Evolutionary conservation across 2,113 vertebrate genomes (phyloP).

Genomic region (Diglossa brunneiventris): DNA sequence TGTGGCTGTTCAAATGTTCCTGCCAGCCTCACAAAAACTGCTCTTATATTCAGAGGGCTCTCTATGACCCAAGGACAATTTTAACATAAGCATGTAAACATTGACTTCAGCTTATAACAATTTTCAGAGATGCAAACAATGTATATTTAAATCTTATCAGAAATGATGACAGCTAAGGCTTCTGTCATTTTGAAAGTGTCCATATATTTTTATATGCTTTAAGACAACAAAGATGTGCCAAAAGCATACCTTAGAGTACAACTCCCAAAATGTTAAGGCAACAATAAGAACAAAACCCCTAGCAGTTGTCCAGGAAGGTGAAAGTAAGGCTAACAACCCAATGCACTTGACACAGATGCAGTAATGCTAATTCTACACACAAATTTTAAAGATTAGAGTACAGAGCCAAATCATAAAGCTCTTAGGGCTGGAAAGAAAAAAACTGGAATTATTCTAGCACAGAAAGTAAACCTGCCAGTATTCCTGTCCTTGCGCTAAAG

Average conservation of each 20-base stretch:
- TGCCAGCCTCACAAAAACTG: not conserved
- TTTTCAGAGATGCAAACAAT: not conserved
- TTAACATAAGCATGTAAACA: not conserved
- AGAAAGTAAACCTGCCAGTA: not conserved
- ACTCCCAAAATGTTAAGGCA: not conserved
- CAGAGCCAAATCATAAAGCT: not conserved
- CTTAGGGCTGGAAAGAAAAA: not conserved
- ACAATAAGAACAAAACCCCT: not conserved
- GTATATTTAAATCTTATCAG: not conserved
- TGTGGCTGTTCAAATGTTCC: not conserved
- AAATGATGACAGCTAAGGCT: not conserved
- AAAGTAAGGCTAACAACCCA: not conserved
- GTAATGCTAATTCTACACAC: not conserved
- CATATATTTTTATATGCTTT: not conserved
- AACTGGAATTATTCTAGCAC: not conserved
- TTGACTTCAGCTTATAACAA: not conserved
- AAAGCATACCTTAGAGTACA: not conserved
- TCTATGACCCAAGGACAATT: not conserved
- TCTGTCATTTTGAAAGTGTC: not conserved
- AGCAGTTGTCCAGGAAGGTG: not conserved
- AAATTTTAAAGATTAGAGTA: not conserved
- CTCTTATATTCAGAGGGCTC: not conserved
- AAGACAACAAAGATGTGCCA: not conserved
- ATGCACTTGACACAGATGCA: not conserved
- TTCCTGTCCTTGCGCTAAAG: not conserved